These are phyloP conservation scores for Thomomys bottae DNA, from an alignment of 2,113 vertebrate species.

Conservation along the genomic window DNA sequence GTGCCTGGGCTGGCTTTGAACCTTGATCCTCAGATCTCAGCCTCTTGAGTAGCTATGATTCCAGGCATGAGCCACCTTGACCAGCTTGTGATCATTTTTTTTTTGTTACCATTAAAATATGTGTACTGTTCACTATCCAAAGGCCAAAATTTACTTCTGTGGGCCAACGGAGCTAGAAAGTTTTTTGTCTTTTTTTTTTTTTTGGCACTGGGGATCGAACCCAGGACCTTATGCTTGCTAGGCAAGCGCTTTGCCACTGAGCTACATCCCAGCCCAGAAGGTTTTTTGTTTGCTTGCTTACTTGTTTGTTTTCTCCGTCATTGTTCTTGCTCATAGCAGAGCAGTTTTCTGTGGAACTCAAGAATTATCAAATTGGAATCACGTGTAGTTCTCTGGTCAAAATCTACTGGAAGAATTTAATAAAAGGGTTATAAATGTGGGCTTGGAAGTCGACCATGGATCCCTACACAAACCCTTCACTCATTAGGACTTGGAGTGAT, in stretches of 20 bases:
- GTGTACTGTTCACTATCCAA: not conserved
- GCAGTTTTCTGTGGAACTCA: conserved; percentile 20
- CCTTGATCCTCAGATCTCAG: too few relatives aligned
- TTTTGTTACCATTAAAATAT: conserved; percentile 24
- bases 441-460: not conserved
- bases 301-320: not conserved
- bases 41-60: too few relatives aligned
- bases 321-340: conserved; percentile 30
- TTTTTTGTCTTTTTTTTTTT: too few relatives aligned
- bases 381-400: not conserved
- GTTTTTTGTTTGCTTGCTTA: too few relatives aligned
- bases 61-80: too few relatives aligned
- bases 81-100: conserved; percentile 25
- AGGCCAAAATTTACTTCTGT: not conserved
- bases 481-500: not conserved
- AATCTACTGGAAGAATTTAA: not conserved
- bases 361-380: conserved; percentile 6
- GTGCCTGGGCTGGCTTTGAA: too few relatives aligned
- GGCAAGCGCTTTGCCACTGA: too few relatives aligned
- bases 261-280: too few relatives aligned
- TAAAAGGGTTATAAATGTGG: not conserved
- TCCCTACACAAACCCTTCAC: not conserved
- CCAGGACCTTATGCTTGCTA: too few relatives aligned
- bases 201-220: too few relatives aligned
- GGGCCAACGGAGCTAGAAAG: not conserved